Conservation (phyloP, 1,140 invertebrate genomes). For the Thaumatotibia leucotreta region DNA sequence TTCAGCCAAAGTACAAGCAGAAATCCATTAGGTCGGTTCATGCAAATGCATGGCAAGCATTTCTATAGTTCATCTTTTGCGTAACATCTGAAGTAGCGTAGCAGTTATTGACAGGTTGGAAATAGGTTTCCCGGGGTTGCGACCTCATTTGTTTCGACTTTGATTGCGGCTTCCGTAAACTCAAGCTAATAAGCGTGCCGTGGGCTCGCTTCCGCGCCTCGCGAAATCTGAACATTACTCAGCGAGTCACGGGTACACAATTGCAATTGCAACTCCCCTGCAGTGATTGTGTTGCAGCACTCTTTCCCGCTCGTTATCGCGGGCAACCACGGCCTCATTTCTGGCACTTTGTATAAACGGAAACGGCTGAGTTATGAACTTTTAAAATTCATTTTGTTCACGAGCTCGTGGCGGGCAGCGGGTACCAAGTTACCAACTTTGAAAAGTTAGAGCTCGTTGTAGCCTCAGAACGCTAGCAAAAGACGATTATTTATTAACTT, state of each 20-base stretch:
- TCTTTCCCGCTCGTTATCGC: constrained; percentile 59
- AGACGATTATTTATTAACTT: background rate
- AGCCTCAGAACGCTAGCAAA: background rate
- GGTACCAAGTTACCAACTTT: background rate
- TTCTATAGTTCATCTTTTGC: constrained; percentile 9
- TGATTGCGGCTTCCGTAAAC: constrained; percentile 33
- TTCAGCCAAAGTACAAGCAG: background rate
- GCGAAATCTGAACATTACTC: constrained; percentile 27
- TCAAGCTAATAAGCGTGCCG: constrained; percentile 39
- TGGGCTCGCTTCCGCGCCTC: constrained; percentile 19
- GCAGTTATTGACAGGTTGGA: background rate
- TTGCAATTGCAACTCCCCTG: constrained; percentile 15
- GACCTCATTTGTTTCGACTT: constrained; percentile 33
- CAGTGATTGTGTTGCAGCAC: constrained; percentile 34
- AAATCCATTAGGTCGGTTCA: constrained; percentile 4
- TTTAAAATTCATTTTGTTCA: constrained; percentile 46
- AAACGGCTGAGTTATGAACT: constrained; percentile 47
- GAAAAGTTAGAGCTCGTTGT: background rate
- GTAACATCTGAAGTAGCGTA: background rate
- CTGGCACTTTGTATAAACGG: constrained; percentile 48
- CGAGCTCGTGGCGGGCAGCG: background rate
- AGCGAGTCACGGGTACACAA: constrained; percentile 21
- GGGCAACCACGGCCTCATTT: constrained; percentile 50
- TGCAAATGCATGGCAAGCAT: constrained; percentile 9
- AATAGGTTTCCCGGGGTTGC: constrained; percentile 24